phyloP scores from a whole-genome alignment of 2,113 vertebrate genomes.

The Passerina amoena region DNA sequence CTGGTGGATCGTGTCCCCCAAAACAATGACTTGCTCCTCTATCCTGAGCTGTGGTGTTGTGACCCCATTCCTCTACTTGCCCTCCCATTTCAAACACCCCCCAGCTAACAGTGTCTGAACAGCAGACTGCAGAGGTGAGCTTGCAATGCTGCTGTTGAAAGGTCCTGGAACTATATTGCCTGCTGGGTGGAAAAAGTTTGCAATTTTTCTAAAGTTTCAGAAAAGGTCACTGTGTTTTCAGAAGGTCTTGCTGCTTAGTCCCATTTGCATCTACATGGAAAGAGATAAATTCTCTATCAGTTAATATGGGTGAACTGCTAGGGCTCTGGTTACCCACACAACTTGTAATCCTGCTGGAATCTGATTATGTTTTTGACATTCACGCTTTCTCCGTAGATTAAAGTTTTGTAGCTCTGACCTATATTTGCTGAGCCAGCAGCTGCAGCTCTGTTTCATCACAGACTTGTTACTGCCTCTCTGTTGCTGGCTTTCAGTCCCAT shows the following conservation, averaged over 20 bases:
- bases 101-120: background rate
- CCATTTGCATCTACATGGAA: background rate
- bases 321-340: background rate
- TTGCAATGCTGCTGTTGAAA: background rate
- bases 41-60: background rate
- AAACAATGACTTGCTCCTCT: background rate
- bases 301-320: background rate
- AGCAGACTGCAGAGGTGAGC: background rate
- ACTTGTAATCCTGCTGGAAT: background rate
- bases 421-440: constrained; percentile 6
- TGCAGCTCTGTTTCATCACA: background rate
- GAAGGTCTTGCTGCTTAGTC: background rate
- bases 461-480: background rate
- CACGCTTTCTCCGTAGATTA: background rate
- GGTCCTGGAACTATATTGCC: background rate
- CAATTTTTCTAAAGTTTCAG: background rate
- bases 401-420: constrained; percentile 22
- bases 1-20: background rate
- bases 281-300: background rate
- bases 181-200: background rate
- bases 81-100: background rate
- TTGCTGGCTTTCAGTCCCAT: background rate
- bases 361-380: background rate
- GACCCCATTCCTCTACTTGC: rapidly evolving
- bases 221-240: background rate